Evolutionary conservation across 1,140 invertebrate species (phyloP), one percentile per base, ranked within the genome.

Genomic region (Oscheius sp.): DNA sequence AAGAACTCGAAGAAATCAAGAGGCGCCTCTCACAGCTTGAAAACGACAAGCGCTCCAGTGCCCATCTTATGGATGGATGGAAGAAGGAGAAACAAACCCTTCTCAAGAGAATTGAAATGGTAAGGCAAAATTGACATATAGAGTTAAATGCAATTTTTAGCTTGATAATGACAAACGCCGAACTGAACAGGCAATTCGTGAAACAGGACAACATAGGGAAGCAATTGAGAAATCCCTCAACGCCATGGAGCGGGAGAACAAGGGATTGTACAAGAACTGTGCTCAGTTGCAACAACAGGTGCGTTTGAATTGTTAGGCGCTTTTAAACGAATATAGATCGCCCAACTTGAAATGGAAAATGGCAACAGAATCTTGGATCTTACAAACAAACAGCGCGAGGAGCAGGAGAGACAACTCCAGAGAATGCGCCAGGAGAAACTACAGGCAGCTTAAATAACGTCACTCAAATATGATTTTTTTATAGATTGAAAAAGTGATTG

Each of bases 141-240:
- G 3, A 3, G 65, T 28, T 31, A 68, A 35, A 34, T 49, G 68
- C n/a, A 0, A n/a, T 42, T 76, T 80, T 71, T 49, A 80, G 79
- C 71, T 82, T 31, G 82, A 83, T 73, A 74, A 36, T 55, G 82
- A 83, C 20, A 83, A 83, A 59, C 79, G 81, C n/a, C 70, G 81
- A 32, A 83, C 82, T 13, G 82, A 83, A 62, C 77, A 77, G 35
- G 82, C 82, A 23, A 84, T 83, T 65, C 66, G 81, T 15, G 82
- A 83, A 63, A 83, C 82, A n/a, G 81, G 80, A 1, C 74, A 84
- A n/a, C 82, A 83, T 49, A 45, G 82, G 31, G 82, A 83, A 58
- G 82, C 82, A 18, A 83, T 83, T 46, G 82, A 84, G 68, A 83
- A 83, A 67, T 83, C 82, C 1, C 66, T 83, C 70, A 83, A 84